Evolutionary conservation across 2,797 vertebrate species (phyloP).

Genomic region (Helicolenus hilgendorfi): DNA sequence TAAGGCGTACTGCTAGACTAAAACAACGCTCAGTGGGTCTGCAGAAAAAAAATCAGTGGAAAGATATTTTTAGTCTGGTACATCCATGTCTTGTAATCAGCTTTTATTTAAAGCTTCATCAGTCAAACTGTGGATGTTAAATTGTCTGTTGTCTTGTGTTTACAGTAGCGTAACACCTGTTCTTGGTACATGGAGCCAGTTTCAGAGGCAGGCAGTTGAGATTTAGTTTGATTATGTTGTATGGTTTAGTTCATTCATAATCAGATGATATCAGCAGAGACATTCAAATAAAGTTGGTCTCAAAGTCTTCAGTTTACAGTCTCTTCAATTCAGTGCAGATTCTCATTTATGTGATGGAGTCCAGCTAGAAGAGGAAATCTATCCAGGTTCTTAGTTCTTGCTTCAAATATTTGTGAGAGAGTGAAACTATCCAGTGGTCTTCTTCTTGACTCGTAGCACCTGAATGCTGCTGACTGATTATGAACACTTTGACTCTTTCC

Average conservation of each 20-base stretch:
- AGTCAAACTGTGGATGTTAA: not conserved
- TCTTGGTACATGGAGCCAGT: not conserved
- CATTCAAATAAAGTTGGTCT: not conserved
- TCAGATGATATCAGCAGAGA: not conserved
- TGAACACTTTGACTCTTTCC: not conserved
- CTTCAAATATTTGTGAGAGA: not conserved
- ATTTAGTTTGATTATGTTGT: not conserved
- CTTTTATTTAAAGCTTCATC: not conserved
- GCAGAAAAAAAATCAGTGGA: not conserved
- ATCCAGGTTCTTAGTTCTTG: not conserved
- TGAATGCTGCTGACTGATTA: not conserved
- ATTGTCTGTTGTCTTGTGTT: not conserved
- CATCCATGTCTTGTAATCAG: not conserved
- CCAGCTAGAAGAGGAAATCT: not conserved
- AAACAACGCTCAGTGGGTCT: not conserved
- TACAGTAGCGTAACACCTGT: not conserved
- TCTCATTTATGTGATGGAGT: not conserved
- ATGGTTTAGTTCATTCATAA: not conserved
- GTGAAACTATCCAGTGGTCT: not conserved
- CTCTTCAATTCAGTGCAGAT: not conserved
- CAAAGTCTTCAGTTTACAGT: not conserved
- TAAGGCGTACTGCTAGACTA: not conserved
- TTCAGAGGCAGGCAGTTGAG: not conserved
- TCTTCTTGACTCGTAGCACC: not conserved
- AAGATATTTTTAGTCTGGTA: not conserved